Percentiles rank a stretch among this genome's conserved stretches.
phyloP scores from a whole-genome alignment of 2,113 vertebrate genomes.

The Esox niger region DNA sequence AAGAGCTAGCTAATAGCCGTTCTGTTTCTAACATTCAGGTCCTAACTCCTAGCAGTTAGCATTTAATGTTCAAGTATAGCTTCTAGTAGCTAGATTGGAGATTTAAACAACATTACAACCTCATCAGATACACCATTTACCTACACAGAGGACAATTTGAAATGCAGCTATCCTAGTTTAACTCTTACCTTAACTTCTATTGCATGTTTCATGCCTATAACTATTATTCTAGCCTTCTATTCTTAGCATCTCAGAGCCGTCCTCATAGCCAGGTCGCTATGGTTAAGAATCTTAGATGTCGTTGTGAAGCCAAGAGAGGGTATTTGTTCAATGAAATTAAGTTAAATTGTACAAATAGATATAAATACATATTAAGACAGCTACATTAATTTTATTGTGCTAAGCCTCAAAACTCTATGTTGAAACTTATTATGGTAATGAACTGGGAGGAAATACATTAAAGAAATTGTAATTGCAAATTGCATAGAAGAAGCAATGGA shows the following conservation, averaged over 20 bases:
- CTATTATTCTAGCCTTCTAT: no score
- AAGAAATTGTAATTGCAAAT: not conserved
- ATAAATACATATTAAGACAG: not conserved
- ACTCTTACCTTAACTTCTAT: not conserved
- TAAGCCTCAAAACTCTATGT: not conserved
- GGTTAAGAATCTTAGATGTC: not conserved
- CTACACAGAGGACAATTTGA: no score
- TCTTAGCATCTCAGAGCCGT: no score
- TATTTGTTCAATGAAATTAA: not conserved
- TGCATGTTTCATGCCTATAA: not conserved
- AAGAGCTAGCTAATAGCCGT: no score
- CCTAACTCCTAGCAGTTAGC: no score
- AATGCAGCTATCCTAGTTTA: no score
- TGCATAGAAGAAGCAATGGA: not conserved
- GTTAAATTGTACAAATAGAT: constrained; percentile 13
- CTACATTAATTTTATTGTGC: not conserved
- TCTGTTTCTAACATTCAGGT: no score
- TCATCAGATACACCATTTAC: no score
- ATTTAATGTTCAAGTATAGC: no score
- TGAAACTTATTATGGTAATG: not conserved
- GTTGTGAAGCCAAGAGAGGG: not conserved
- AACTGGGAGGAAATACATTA: not conserved
- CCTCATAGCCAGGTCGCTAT: not conserved
- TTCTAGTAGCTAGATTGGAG: no score
- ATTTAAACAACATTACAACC: no score